Evolutionary conservation across 1,140 invertebrate genomes (phyloP).

Genomic region (Lasioglossum albipes): DNA sequence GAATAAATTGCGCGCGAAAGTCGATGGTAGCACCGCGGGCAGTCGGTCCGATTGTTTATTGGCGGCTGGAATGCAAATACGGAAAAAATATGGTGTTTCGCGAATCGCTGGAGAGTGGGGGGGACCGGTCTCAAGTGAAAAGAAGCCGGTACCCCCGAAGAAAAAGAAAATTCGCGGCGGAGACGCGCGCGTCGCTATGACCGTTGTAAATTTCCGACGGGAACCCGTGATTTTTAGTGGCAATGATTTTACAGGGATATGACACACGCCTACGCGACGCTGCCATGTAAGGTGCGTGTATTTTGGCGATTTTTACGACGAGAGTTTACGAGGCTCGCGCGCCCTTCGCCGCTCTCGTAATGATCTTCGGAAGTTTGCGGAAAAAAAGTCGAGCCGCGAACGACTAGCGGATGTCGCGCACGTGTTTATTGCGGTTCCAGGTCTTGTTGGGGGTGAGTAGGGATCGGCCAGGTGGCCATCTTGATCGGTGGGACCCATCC

Average conservation of each 20-base stretch:
- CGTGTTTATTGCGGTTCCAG: background rate
- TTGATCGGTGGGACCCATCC: no score
- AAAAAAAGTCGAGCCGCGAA: slow-evolving; percentile 27
- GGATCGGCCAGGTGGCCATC: background rate
- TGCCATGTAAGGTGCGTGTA: slow-evolving; percentile 66
- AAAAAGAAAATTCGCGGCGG: background rate
- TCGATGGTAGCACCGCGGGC: slow-evolving; percentile 5
- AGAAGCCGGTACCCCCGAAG: no score
- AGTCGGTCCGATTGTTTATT: slow-evolving; percentile 16
- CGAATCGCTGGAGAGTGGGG: background rate
- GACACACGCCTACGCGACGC: slow-evolving; percentile 64
- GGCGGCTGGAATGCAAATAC: slow-evolving; percentile 37
- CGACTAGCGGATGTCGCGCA: background rate
- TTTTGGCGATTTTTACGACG: slow-evolving; percentile 67
- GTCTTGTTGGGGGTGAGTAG: no score
- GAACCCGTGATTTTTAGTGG: slow-evolving; percentile 68
- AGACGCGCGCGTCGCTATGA: slow-evolving; percentile 18
- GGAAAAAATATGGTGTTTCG: slow-evolving; percentile 29
- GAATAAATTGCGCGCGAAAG: slow-evolving; percentile 13
- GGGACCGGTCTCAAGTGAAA: slow-evolving; percentile 5
- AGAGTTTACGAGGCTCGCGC: slow-evolving; percentile 58
- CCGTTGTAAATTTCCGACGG: slow-evolving; percentile 61
- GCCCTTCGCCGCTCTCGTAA: slow-evolving; percentile 55
- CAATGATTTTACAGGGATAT: slow-evolving; percentile 67
- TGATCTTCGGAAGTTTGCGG: slow-evolving; percentile 67